Base-by-base conservation (phyloP, 2,113 vertebrate genomes). In the Tyrannus savana region DNA sequence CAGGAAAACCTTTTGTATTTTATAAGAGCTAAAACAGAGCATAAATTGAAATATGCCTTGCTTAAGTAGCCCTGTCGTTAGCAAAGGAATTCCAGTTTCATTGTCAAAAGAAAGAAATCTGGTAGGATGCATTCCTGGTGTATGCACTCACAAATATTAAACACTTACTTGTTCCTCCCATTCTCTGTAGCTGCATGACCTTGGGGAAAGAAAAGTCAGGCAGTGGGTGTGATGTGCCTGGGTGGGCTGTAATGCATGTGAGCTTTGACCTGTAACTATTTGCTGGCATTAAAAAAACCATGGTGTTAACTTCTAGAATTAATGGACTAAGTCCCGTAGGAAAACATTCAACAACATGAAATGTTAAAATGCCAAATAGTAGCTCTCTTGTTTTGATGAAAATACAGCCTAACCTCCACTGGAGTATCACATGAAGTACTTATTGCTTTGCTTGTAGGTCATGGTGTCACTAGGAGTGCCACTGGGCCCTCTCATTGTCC, bases 231-330 rank as follows among this genome's bases (percentile, higher is more conserved):
- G 77, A 58, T 90, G 44, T 95, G 89, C 84, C 52, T 77, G 46
- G 56, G 87, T 95, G 78, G 90, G 86, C 68, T 94, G 74, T 77
- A 91, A 86, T 83, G 47, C 56, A 5, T 92, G 67, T 96, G 92
- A 97, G 69, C 90, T 95, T 96, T 96, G 93, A 56, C 83, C 89
- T 91, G 49, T 79, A 95, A 62, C 62, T 94, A 21, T 96, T 97
- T 94, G 78, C 58, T 97, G 53, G 78, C 79, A 71, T 95, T 74
- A 76, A 81, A 86, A 85, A 88, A 76, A 2, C 24, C 33, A 8
- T 55, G n/a, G 74, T 86, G 46, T 93, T 91, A 86, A 69, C 71
- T 90, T 85, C 17, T 77, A 63, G 35, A 18, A 19, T 95, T 88
- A 89, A 86, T 91, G 68, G 89, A 60, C 42, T 52, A 86, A 53